phyloP scores from a whole-genome alignment of 2,888 invertebrate species.

The Cynaeus angustus region DNA sequence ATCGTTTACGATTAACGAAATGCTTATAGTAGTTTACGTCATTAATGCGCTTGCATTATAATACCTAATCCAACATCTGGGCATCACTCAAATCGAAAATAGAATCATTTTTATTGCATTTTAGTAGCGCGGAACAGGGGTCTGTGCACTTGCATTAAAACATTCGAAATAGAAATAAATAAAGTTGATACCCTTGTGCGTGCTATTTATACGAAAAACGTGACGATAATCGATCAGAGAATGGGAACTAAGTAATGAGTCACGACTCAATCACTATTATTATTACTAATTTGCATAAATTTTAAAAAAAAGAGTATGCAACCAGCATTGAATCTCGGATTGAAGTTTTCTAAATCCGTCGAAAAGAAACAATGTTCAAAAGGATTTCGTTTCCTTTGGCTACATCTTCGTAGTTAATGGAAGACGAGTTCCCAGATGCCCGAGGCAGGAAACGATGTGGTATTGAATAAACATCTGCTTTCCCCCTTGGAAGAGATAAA shows the following conservation, averaged over 20 bases:
- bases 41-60: slow-evolving; percentile 28
- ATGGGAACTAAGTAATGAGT: neutral
- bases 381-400: slow-evolving; percentile 18
- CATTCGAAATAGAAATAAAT: slow-evolving; percentile 46
- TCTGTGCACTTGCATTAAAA: slow-evolving; percentile 49
- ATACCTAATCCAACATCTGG: slow-evolving; percentile 46
- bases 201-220: slow-evolving; percentile 24
- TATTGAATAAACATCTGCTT: slow-evolving; percentile 34
- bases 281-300: too few relatives aligned
- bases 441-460: slow-evolving; percentile 27
- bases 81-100: slow-evolving; percentile 46
- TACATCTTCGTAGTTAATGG: slow-evolving; percentile 28
- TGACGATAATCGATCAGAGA: slow-evolving; percentile 18
- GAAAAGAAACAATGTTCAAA: slow-evolving; percentile 14
- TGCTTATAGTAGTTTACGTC: slow-evolving; percentile 39
- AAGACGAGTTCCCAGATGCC: slow-evolving; percentile 33
- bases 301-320: too few relatives aligned
- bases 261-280: neutral
- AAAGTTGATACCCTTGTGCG: slow-evolving; percentile 6
- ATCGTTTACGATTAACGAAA: slow-evolving; percentile 11
- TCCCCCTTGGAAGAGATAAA: neutral
- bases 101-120: slow-evolving; percentile 51
- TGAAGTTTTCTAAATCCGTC: neutral
- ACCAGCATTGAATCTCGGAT: neutral
- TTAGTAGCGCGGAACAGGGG: slow-evolving; percentile 41